Conservation (phyloP, 2,113 vertebrate species). For the Cyphomyrus plagiostoma region DNA sequence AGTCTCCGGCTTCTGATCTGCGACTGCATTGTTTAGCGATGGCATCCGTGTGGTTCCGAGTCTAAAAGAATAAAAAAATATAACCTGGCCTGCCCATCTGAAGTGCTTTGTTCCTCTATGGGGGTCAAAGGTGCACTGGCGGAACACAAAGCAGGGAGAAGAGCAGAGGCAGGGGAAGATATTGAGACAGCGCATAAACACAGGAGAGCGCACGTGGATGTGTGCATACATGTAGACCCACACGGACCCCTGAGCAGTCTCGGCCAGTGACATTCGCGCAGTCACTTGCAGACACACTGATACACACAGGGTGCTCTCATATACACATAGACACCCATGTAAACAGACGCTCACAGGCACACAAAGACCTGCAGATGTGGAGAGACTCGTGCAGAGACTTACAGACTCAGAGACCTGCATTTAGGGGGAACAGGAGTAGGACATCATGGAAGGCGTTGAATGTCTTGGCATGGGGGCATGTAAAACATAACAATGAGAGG, state of each 20-base stretch:
- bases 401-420: neutral
- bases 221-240: neutral
- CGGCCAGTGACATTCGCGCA: neutral
- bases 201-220: neutral
- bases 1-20: neutral
- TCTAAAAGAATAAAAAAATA: neutral
- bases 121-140: neutral
- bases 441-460: neutral
- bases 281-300: neutral
- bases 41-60: neutral
- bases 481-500: slow-evolving; percentile 6
- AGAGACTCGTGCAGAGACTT: neutral
- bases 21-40: neutral
- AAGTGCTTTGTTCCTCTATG: neutral
- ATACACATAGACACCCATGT: neutral
- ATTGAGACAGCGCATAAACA: neutral
- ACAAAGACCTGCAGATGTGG: neutral
- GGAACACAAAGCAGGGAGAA: neutral
- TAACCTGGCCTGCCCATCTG: neutral
- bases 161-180: neutral
- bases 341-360: neutral
- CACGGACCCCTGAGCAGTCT: neutral
- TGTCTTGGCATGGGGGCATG: slow-evolving; percentile 1
- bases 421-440: neutral
- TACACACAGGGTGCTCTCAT: neutral